phyloP scores from a whole-genome alignment of 2,888 invertebrate genomes.

The Trissonchulus sp. region DNA sequence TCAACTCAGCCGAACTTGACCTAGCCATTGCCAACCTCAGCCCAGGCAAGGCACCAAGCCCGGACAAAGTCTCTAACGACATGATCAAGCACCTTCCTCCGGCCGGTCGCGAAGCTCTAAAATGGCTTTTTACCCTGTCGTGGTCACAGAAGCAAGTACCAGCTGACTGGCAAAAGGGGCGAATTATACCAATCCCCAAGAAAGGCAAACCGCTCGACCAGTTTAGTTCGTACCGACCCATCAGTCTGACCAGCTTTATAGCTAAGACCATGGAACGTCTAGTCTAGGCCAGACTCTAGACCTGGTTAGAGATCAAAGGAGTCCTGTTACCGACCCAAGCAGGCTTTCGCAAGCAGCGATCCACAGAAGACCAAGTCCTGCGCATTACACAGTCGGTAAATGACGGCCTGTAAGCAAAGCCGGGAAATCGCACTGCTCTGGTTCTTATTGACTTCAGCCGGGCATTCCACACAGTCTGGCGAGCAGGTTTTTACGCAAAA shows the following conservation, averaged over 20 bases:
- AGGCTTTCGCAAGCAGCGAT: neutral
- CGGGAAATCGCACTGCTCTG: neutral
- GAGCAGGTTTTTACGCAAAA: neutral
- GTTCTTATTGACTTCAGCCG: slow-evolving; percentile 12
- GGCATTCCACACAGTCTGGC: slow-evolving; percentile 11
- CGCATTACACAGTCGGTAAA: neutral
- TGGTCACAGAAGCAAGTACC: slow-evolving; percentile 3
- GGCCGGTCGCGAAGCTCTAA: too few species aligned
- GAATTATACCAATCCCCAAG: slow-evolving; percentile 5
- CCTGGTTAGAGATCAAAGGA: neutral
- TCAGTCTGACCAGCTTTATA: slow-evolving; percentile 1
- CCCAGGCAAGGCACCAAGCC: too few species aligned
- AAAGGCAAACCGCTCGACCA: neutral
- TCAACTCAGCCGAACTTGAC: too few species aligned
- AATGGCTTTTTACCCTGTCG: too few species aligned
- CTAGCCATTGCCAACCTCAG: too few species aligned
- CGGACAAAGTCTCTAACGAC: too few species aligned
- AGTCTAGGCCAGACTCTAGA: neutral
- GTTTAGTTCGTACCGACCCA: neutral
- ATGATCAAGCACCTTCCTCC: too few species aligned
- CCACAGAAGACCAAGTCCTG: slow-evolving; percentile 10
- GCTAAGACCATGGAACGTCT: neutral
- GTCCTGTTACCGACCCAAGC: neutral
- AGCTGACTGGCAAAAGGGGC: slow-evolving; percentile 1
- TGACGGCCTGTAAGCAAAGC: slow-evolving; percentile 3